phyloP scores from a whole-genome alignment of 2,797 vertebrate species.

The Glyptemys insculpta region DNA sequence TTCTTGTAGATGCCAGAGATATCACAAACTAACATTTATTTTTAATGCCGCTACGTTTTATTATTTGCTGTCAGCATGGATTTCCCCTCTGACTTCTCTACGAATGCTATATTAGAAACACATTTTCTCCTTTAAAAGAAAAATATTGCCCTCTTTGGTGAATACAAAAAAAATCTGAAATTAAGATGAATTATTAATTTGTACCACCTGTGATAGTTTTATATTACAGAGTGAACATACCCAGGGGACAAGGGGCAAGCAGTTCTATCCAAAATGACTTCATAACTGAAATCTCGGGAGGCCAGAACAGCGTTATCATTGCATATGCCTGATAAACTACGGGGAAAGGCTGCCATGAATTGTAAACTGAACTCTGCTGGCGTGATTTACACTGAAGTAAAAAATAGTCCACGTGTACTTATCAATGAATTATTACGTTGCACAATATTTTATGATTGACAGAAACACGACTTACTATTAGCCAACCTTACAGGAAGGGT shows the following conservation, averaged over 20 bases:
- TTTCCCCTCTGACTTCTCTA: constrained; percentile 50
- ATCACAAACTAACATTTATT: constrained; percentile 44
- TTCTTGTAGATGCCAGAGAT: constrained; percentile 15
- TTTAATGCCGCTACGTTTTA: constrained; percentile 59
- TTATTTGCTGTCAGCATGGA: constrained; percentile 59
- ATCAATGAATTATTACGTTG: constrained; percentile 56
- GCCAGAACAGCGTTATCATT: constrained; percentile 59
- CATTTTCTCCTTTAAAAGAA: constrained; percentile 62
- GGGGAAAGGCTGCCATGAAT: constrained; percentile 43
- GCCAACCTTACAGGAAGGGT: not conserved
- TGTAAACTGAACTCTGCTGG: constrained; percentile 52
- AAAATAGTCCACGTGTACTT: constrained; percentile 49
- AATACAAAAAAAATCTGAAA: constrained; percentile 40
- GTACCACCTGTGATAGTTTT: constrained; percentile 87
- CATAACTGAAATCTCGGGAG: constrained; percentile 67
- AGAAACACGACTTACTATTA: constrained; percentile 53
- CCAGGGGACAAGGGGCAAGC: constrained; percentile 71
- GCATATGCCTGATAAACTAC: constrained; percentile 55
- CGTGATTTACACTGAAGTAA: constrained; percentile 60
- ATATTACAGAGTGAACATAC: constrained; percentile 75
- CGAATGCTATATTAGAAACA: constrained; percentile 67
- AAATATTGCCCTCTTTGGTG: constrained; percentile 24
- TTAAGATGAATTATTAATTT: constrained; percentile 80
- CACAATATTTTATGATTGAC: constrained; percentile 32
- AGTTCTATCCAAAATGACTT: constrained; percentile 80